phyloP scores from a whole-genome alignment of 92 coral and sea anemone species.

The Zoanthus sansibaricus region DNA sequence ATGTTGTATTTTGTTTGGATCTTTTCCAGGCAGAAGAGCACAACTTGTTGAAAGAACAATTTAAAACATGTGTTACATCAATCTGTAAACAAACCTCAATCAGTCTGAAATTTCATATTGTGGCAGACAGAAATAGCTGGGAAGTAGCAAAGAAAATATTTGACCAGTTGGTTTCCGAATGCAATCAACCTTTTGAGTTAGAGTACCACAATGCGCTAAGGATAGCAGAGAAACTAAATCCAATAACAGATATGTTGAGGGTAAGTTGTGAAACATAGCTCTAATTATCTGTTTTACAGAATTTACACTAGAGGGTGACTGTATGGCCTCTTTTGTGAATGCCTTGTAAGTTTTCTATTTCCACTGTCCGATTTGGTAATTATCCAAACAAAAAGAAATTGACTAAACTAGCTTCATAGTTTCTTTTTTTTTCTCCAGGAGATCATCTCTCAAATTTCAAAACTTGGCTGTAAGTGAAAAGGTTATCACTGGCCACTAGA shows the following conservation, averaged over 20 bases:
- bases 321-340: too few relatives aligned
- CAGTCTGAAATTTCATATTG: slow-evolving; percentile 68
- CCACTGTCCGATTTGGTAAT: too few relatives aligned
- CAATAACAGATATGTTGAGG: slow-evolving; percentile 68
- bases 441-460: too few relatives aligned
- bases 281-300: too few relatives aligned
- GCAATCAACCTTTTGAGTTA: slow-evolving; percentile 58
- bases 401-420: too few relatives aligned
- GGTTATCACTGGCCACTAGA: too few relatives aligned
- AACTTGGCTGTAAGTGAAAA: too few relatives aligned
- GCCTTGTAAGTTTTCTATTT: too few relatives aligned
- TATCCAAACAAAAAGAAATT: too few relatives aligned
- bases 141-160: slow-evolving; percentile 57
- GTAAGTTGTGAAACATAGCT: slow-evolving; percentile 40
- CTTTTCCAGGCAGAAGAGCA: slow-evolving; percentile 61
- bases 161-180: slow-evolving; percentile 44
- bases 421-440: too few relatives aligned
- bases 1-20: slow-evolving; percentile 18
- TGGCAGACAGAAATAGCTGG: slow-evolving; percentile 69
- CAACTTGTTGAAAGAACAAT: slow-evolving; percentile 62
- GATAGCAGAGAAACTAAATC: slow-evolving; percentile 60
- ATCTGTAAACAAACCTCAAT: slow-evolving; percentile 72
- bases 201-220: slow-evolving; percentile 68
- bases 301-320: too few relatives aligned
- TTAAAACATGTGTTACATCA: slow-evolving; percentile 71